Percentiles rank a stretch among this genome's conserved stretches.
These are phyloP conservation scores for Campylorhamphus procurvoides DNA, from an alignment of 2,113 vertebrate genomes.

Conservation along the genomic window DNA sequence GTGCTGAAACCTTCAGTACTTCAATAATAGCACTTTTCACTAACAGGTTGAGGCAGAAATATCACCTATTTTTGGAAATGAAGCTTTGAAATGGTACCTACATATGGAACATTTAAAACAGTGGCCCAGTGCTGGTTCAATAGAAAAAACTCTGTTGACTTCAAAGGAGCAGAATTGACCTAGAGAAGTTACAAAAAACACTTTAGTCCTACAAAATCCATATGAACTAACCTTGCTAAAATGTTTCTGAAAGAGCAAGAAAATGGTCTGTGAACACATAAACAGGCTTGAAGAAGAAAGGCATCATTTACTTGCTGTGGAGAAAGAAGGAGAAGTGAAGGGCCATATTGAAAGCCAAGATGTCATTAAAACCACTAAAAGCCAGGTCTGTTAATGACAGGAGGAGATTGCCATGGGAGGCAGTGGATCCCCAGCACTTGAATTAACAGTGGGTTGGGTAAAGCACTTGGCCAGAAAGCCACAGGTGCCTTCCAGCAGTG, in stretches of 20 bases:
- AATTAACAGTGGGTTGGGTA: accelerated
- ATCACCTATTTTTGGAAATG: background rate
- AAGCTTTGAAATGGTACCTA: background rate
- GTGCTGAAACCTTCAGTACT: background rate
- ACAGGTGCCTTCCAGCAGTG: background rate
- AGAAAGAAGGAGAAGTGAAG: background rate
- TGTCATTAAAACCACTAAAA: background rate
- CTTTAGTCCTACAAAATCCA: background rate
- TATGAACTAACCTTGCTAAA: background rate
- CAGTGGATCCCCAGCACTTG: background rate
- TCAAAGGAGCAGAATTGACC: background rate
- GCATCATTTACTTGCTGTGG: background rate
- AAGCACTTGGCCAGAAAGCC: background rate
- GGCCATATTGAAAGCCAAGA: background rate
- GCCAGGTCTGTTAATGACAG: background rate
- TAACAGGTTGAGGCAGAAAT: slow-evolving; percentile 1
- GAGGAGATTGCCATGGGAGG: background rate
- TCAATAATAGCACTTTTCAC: background rate
- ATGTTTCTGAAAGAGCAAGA: background rate
- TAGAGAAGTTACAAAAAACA: background rate
- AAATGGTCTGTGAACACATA: background rate
- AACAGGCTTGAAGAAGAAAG: background rate
- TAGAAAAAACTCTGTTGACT: background rate
- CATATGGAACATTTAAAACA: background rate
- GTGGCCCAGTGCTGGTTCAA: background rate